Evolutionary conservation across 2,113 vertebrate genomes (phyloP), one percentile per base, ranked within the genome.

Genomic region (Centropus bengalensis): DNA sequence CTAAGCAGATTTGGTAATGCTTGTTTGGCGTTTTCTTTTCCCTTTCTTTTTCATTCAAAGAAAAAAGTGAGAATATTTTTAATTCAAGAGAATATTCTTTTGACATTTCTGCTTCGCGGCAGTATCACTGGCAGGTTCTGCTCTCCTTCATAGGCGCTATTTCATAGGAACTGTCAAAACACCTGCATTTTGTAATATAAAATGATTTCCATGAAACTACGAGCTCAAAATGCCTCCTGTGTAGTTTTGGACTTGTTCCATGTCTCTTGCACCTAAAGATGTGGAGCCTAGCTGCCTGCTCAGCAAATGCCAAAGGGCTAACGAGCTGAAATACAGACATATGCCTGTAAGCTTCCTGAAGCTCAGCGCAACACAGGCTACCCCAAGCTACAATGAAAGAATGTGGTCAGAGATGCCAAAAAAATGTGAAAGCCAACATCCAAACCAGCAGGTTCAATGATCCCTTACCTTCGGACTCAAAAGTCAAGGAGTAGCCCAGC

Each of bases 181-280:
- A 60, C 14, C 28, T 69, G 40, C 21, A 28, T 68, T 93, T 78
- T 64, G 27, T 47, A 93, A 75, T 62, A 64, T 32, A 64, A 86
- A 90, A 75, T 68, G 52, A 87, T 73, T 85, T 82, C 66, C 79
- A 82, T 44, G 62, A 82, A 89, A 33, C 14, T 22, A 28, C 54
- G 62, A 76, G n/a, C 67, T 89, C 88, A 93, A 89, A 94, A 87
- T 51, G 42, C 58, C 78, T 88, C 75, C 70, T 88, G 74, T 21
- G 44, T 32, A 54, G 55, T 51, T 88, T 45, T 95, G 75, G 44
- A 77, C 24, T 80, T 82, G 49, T 6, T 82, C 78, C 87, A 79
- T 5, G 20, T 56, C 54, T 87, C 54, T 80, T 80, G 56, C 45
- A 88, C 64, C 23, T 86, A 9, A 83, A 92, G 30, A 44, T 22